phyloP scores from a whole-genome alignment of 1,140 invertebrate genomes.

The Zaprionus camerounensis region DNA sequence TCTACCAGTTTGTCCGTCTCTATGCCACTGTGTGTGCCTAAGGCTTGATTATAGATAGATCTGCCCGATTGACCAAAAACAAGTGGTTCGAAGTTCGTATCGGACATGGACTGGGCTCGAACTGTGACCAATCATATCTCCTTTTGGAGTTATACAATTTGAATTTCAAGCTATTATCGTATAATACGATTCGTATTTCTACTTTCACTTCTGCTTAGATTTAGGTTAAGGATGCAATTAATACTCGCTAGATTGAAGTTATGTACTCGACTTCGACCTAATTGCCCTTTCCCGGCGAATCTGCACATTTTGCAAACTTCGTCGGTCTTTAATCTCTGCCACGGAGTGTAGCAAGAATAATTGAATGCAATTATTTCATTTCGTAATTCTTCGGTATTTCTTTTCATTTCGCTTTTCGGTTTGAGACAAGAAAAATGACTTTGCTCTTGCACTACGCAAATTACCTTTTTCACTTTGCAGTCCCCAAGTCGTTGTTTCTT shows the following conservation, averaged over 20 bases:
- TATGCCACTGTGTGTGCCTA: constrained; percentile 25
- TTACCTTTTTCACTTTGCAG: constrained; percentile 15
- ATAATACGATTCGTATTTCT: too few relatives aligned
- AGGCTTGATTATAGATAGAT: constrained; percentile 27
- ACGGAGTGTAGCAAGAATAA: background rate
- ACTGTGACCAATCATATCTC: constrained; percentile 13
- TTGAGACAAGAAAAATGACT: constrained; percentile 11
- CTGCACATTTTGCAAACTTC: background rate
- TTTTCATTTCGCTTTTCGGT: background rate
- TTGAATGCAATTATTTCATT: constrained; percentile 11
- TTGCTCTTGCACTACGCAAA: constrained; percentile 8
- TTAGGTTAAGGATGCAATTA: too few relatives aligned
- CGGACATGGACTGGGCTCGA: constrained; percentile 3
- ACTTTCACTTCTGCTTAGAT: background rate
- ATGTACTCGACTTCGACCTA: background rate
- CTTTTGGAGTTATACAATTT: background rate
- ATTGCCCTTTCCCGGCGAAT: background rate
- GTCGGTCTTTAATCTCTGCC: constrained; percentile 4
- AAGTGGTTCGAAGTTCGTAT: constrained; percentile 28
- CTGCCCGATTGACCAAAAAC: background rate
- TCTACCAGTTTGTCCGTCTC: too few relatives aligned
- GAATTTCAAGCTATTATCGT: background rate
- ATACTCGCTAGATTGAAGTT: background rate
- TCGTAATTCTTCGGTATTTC: background rate
- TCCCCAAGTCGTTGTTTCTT: background rate